Evolutionary conservation across 2,113 vertebrate species (phyloP).

Genomic region (Suricata suricatta): DNA sequence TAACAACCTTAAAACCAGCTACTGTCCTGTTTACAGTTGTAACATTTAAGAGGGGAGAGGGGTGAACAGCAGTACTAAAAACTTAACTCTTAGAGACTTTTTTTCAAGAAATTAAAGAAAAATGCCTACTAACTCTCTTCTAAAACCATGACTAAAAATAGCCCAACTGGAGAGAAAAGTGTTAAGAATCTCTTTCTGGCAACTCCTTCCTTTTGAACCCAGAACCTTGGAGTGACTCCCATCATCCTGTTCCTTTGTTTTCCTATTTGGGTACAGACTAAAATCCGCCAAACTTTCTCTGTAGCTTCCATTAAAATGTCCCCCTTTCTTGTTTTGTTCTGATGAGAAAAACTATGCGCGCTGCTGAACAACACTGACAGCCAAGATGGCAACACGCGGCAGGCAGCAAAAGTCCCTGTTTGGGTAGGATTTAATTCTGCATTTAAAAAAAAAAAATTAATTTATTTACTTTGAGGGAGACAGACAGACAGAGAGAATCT

Average conservation of each 20-base stretch:
- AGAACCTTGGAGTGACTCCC: not conserved
- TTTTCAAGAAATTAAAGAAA: not conserved
- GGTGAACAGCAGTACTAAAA: not conserved
- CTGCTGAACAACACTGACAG: not conserved
- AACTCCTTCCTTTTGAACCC: not conserved
- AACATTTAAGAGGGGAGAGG: not conserved
- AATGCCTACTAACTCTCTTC: not conserved
- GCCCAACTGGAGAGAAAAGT: not conserved
- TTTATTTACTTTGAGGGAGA: no score
- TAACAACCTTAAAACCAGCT: not conserved
- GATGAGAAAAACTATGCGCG: not conserved
- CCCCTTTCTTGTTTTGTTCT: not conserved
- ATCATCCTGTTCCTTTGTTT: not conserved
- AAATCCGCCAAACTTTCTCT: not conserved
- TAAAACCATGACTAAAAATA: not conserved
- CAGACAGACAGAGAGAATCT: no score
- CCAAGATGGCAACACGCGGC: not conserved
- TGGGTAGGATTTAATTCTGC: not conserved
- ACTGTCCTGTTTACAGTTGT: not conserved
- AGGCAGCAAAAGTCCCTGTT: not conserved
- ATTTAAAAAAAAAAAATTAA: no score
- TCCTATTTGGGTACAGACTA: not conserved
- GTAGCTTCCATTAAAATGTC: not conserved
- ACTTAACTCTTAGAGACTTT: not conserved
- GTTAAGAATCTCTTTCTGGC: not conserved